Evolutionary conservation across 2,797 vertebrate genomes (phyloP).

Genomic region (Champsocephalus gunnari): DNA sequence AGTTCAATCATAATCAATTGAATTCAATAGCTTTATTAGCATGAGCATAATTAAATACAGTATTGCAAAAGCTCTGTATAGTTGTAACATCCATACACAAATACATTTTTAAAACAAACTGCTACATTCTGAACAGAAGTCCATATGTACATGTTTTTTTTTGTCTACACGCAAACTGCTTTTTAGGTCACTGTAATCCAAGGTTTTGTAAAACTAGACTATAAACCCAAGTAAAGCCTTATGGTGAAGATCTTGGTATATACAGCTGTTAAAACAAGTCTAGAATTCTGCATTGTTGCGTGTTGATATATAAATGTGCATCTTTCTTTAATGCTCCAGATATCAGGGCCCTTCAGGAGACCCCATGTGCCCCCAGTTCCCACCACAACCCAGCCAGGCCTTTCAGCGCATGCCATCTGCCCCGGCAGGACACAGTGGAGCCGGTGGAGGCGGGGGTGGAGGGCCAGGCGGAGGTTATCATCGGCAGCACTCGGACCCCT

Average conservation of each 20-base stretch:
- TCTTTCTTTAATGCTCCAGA: conserved; percentile 65
- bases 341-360: conserved; percentile 88
- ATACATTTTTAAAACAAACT: too few relatives aligned
- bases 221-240: background rate
- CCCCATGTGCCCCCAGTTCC: conserved; percentile 87
- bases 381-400: conserved; percentile 82
- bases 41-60: too few relatives aligned
- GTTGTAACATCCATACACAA: too few relatives aligned
- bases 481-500: conserved; percentile 89
- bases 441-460: conserved; percentile 61
- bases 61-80: too few relatives aligned
- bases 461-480: conserved; percentile 80
- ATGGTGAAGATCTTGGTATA: background rate
- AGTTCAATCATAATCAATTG: background rate
- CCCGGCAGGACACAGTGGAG: conserved; percentile 72
- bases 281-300: background rate
- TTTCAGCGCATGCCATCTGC: conserved; percentile 86
- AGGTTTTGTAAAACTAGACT: background rate
- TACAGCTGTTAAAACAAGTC: background rate
- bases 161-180: too few relatives aligned
- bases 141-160: background rate
- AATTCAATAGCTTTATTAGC: too few relatives aligned
- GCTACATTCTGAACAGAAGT: too few relatives aligned
- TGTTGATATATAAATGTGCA: too few relatives aligned
- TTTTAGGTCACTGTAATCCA: too few relatives aligned